Percentiles rank a stretch among this genome's conserved stretches.
phyloP scores from a whole-genome alignment of 2,888 invertebrate species.

The Thymelicus acteon region DNA sequence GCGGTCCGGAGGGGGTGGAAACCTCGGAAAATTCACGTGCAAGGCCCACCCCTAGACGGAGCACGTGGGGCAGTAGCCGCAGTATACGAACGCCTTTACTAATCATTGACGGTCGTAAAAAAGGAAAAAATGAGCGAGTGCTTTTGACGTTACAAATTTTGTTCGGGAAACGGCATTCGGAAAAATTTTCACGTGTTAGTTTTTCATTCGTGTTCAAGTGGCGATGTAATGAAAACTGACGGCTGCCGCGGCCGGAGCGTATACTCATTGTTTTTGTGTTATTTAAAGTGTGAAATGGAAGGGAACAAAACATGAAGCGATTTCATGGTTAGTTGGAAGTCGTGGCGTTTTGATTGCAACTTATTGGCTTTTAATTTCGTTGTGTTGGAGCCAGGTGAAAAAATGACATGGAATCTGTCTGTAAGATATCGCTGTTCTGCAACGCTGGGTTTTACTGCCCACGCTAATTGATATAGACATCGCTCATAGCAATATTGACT shows the following conservation, averaged over 20 bases:
- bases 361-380: slow-evolving; percentile 38
- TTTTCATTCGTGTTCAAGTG: slow-evolving; percentile 57
- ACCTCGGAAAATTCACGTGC: slow-evolving; percentile 84
- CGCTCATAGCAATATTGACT: background rate
- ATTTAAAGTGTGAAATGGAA: slow-evolving; percentile 70
- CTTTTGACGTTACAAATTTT: slow-evolving; percentile 65
- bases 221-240: slow-evolving; percentile 66
- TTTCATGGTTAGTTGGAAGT: slow-evolving; percentile 80
- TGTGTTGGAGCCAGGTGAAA: slow-evolving; percentile 23
- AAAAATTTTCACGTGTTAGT: slow-evolving; percentile 39
- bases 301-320: slow-evolving; percentile 73
- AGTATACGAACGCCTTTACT: slow-evolving; percentile 77
- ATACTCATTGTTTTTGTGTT: slow-evolving; percentile 56
- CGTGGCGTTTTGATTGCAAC: slow-evolving; percentile 40
- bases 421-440: slow-evolving; percentile 21
- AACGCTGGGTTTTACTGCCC: slow-evolving; percentile 16
- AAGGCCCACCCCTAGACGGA: slow-evolving; percentile 74
- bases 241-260: slow-evolving; percentile 63
- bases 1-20: slow-evolving; percentile 84
- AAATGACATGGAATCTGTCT: slow-evolving; percentile 22
- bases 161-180: slow-evolving; percentile 54
- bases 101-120: slow-evolving; percentile 78
- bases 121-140: slow-evolving; percentile 59
- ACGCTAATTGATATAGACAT: slow-evolving; percentile 25
- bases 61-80: slow-evolving; percentile 82